A percentile compares a stretch with the other conserved stretches of the same genome.
Evolutionary conservation across 2,888 invertebrate genomes (phyloP).

Genomic region (Polyommatus icarus): DNA sequence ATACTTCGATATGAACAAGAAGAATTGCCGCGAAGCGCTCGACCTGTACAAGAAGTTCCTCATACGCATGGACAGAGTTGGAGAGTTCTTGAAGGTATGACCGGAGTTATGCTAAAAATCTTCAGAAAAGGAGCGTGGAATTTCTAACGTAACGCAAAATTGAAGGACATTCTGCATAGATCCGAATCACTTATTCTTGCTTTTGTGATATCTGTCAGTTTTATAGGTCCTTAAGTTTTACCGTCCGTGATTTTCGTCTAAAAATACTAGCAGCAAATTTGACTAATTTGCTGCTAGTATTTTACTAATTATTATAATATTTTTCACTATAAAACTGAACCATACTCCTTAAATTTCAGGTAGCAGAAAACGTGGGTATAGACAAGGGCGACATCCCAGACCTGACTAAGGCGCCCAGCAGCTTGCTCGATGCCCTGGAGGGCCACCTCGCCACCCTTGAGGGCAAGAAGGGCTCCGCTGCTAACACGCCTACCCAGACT

Average conservation of each 20-base stretch:
- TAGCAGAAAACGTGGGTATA: conserved; percentile 93
- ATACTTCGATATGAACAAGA: conserved; percentile 99
- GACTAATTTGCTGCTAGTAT: too few species aligned
- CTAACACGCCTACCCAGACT: conserved; percentile 92
- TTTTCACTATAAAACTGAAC: background rate
- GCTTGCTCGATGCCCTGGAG: conserved; percentile 97
- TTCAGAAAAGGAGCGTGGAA: background rate
- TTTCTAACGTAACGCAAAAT: background rate
- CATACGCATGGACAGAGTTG: conserved; percentile 98
- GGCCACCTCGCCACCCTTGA: conserved; percentile 96
- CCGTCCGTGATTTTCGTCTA: background rate
- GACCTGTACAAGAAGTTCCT: conserved; percentile 99
- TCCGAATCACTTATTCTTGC: background rate
- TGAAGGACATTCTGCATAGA: background rate
- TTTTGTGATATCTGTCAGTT: background rate
- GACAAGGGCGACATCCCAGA: conserved; percentile 99
- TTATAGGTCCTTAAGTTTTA: background rate
- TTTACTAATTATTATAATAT: too few species aligned
- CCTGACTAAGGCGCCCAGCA: conserved; percentile 98
- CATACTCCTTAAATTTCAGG: conserved; percentile 52
- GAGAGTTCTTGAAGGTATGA: conserved; percentile 96
- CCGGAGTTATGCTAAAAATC: background rate
- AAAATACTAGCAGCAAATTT: too few species aligned
- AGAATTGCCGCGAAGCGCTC: conserved; percentile 97
- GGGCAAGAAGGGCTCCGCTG: conserved; percentile 93